Evolutionary conservation across 2,113 vertebrate species (phyloP).

Genomic region (Vanacampus margaritifer): DNA sequence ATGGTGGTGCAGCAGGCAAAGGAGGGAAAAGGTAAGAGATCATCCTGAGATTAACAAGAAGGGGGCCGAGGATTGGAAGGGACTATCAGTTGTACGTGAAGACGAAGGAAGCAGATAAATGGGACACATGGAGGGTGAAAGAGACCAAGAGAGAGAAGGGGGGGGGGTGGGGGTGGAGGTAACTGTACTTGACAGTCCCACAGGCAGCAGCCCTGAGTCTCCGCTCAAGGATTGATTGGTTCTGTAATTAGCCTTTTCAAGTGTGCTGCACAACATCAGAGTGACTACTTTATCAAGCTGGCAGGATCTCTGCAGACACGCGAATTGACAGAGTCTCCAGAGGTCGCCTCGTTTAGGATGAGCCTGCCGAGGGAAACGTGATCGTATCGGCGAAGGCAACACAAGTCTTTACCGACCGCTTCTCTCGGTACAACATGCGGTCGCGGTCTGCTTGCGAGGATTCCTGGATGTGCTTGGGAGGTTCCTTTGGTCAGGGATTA

Average conservation of each 20-base stretch:
- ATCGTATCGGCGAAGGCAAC: constrained; percentile 4
- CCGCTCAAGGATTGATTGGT: constrained; percentile 59
- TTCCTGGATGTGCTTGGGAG: too few species aligned
- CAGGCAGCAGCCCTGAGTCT: constrained; percentile 34
- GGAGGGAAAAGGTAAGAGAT: constrained; percentile 36
- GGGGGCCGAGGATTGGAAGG: constrained; percentile 32
- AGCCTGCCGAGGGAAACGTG: constrained; percentile 8
- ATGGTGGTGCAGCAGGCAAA: constrained; percentile 16
- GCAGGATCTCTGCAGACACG: constrained; percentile 48
- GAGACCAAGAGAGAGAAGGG: constrained; percentile 27
- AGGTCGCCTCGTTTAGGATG: constrained; percentile 29
- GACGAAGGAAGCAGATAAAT: constrained; percentile 34
- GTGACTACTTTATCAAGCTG: constrained; percentile 59
- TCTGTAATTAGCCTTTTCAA: constrained; percentile 66
- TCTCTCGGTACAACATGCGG: neutral
- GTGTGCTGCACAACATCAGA: constrained; percentile 49
- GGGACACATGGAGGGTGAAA: constrained; percentile 42
- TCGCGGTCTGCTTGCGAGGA: neutral
- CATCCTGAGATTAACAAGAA: constrained; percentile 43
- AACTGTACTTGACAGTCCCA: constrained; percentile 56
- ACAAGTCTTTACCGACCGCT: neutral
- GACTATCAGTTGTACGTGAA: constrained; percentile 20
- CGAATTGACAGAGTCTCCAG: constrained; percentile 45
- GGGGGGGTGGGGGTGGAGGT: constrained; percentile 14
- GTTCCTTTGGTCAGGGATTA: too few species aligned